Percentiles rank a stretch among this genome's conserved stretches.
Conservation (phyloP, 2,797 vertebrate species). For the Sarcoramphus papa region DNA sequence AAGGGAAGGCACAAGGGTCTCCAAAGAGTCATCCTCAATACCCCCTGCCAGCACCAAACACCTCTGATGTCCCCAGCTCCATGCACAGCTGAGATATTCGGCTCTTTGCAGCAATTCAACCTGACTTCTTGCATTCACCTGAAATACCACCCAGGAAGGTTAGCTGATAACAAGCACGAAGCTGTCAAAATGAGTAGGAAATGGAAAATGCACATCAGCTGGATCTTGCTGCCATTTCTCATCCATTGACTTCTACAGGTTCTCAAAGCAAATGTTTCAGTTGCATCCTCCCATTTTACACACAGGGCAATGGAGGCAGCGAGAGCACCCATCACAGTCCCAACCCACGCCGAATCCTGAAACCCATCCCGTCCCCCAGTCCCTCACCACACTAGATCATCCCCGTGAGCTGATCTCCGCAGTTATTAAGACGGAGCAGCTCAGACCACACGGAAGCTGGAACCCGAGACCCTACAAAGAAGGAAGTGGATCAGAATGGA, state of each 20-base stretch:
- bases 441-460: neutral
- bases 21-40: neutral
- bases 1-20: neutral
- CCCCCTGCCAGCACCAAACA: neutral
- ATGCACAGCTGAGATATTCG: neutral
- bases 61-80: neutral
- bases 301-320: neutral
- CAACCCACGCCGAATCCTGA: neutral
- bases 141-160: neutral
- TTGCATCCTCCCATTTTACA: neutral
- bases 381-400: neutral
- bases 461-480: neutral
- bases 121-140: neutral
- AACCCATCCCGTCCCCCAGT: neutral
- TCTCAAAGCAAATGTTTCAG: neutral
- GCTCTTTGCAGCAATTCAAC: neutral
- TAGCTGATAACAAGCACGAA: neutral
- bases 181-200: neutral
- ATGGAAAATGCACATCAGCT: neutral
- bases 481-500: neutral
- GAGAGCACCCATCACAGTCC: neutral
- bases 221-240: neutral
- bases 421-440: rapidly evolving
- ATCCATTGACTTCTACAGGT: neutral
- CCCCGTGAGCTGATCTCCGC: rapidly evolving